These are phyloP conservation scores for Caenorhabditis tropicalis DNA, from an alignment of 1,140 invertebrate genomes.

Conservation along the genomic window DNA sequence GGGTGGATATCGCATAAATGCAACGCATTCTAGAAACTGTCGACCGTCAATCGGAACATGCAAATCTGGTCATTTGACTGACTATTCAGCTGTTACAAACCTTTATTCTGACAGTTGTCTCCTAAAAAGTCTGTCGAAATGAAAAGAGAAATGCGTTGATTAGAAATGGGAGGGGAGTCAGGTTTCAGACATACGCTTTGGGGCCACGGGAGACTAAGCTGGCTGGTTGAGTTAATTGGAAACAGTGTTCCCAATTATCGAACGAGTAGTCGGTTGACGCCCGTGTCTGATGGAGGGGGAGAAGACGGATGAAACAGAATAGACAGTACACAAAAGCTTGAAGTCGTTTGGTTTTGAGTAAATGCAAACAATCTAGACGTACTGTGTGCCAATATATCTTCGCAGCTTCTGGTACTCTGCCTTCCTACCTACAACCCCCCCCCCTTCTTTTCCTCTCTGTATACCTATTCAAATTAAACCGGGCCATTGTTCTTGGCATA, in stretches of 20 bases:
- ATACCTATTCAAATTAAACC: constrained; percentile 41
- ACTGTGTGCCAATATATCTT: constrained; percentile 26
- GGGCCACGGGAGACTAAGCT: neutral
- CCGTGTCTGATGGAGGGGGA: neutral
- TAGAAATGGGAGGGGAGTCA: neutral
- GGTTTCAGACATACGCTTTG: constrained; percentile 17
- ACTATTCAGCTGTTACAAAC: neutral
- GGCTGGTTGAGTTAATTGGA: constrained; percentile 38
- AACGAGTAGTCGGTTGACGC: neutral
- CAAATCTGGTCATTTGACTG: constrained; percentile 38
- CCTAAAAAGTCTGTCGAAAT: neutral
- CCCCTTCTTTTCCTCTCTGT: neutral
- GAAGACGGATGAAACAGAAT: constrained; percentile 30
- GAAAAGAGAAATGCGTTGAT: neutral
- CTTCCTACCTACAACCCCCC: neutral
- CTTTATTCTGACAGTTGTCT: neutral
- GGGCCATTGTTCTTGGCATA: constrained; percentile 41
- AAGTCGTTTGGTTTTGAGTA: constrained; percentile 38
- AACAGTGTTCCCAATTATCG: constrained; percentile 39
- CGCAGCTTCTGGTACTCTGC: neutral
- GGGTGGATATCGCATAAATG: constrained; percentile 25
- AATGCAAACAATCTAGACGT: constrained; percentile 33
- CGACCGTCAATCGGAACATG: constrained; percentile 21
- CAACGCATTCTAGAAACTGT: constrained; percentile 41
- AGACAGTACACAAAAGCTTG: constrained; percentile 17